Evolutionary conservation across 2,888 invertebrate species (phyloP).

Genomic region (Trypoxylon attenuatum): DNA sequence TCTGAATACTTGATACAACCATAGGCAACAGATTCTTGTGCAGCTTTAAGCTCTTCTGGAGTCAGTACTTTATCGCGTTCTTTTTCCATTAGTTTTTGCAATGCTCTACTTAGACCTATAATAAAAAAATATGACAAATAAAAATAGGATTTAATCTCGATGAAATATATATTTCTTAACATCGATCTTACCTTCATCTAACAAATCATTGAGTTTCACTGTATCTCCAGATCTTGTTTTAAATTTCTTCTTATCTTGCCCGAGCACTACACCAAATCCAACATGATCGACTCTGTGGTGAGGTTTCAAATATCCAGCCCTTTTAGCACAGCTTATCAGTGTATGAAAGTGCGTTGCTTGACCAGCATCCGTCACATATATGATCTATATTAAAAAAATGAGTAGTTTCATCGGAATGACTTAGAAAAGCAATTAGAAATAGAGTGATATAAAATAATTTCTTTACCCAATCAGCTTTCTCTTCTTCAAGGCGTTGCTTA

Average conservation of each 20-base stretch:
- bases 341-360: slow-evolving; percentile 86
- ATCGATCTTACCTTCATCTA: slow-evolving; percentile 85
- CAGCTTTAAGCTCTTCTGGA: slow-evolving; percentile 85
- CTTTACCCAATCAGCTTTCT: slow-evolving; percentile 89
- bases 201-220: slow-evolving; percentile 88
- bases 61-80: slow-evolving; percentile 89
- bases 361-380: slow-evolving; percentile 91
- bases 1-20: slow-evolving; percentile 99
- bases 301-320: slow-evolving; percentile 83
- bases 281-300: slow-evolving; percentile 90
- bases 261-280: slow-evolving; percentile 96
- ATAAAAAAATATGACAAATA: not conserved
- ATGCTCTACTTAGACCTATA: slow-evolving; percentile 82
- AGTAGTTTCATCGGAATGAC: too few species aligned
- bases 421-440: slow-evolving; percentile 67
- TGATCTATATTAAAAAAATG: slow-evolving; percentile 52
- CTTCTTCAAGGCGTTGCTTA: slow-evolving; percentile 87
- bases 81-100: slow-evolving; percentile 90
- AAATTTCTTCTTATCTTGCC: slow-evolving; percentile 99
- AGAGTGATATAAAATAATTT: not conserved
- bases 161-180: not conserved
- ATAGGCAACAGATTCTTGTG: slow-evolving; percentile 95
- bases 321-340: slow-evolving; percentile 87
- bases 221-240: slow-evolving; percentile 99
- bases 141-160: not conserved